Conservation (phyloP, 2,113 vertebrate species). For the Peucedramus taeniatus region DNA sequence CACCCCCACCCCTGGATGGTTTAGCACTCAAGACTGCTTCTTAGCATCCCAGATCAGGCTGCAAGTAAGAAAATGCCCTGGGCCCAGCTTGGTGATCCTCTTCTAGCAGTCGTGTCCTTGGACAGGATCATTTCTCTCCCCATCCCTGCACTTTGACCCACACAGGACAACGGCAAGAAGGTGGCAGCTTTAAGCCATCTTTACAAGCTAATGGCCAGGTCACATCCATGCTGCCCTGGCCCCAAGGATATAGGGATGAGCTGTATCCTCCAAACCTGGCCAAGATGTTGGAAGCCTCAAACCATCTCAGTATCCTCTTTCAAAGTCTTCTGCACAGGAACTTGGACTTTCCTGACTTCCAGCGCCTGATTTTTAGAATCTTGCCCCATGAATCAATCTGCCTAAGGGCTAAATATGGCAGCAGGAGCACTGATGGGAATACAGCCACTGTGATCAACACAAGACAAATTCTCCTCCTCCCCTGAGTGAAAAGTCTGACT, state of each 20-base stretch:
- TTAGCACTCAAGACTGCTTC: not conserved
- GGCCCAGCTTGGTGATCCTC: not conserved
- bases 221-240: not conserved
- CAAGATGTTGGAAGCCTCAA: not conserved
- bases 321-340: not conserved
- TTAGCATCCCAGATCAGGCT: not conserved
- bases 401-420: not conserved
- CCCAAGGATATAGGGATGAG: not conserved
- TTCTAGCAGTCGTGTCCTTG: not conserved
- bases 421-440: not conserved
- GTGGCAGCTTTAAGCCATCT: not conserved
- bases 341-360: not conserved
- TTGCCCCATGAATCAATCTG: rapidly evolving
- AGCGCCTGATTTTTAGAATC: not conserved
- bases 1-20: not conserved
- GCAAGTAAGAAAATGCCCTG: not conserved
- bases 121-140: not conserved
- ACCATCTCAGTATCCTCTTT: not conserved
- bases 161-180: not conserved
- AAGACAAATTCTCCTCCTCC: not conserved
- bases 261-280: not conserved
- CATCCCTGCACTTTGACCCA: not conserved
- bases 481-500: not conserved
- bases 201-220: not conserved
- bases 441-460: rapidly evolving